A percentile compares a stretch with the other conserved stretches of the same genome.
These are phyloP conservation scores for Megaceryle maxima DNA, from an alignment of 2,113 vertebrate genomes.

Conservation along the genomic window DNA sequence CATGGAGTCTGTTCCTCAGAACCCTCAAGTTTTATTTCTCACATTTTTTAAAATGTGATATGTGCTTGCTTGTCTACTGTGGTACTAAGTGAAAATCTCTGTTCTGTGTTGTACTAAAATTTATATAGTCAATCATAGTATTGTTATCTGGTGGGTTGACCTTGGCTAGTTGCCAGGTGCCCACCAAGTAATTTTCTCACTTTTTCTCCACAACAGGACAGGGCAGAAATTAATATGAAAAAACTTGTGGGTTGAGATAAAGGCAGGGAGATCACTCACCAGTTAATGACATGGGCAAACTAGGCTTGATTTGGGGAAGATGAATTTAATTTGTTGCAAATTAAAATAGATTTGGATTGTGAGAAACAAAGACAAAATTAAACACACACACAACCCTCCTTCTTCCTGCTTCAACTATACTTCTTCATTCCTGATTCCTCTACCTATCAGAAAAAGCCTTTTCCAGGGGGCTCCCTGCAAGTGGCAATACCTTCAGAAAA, in stretches of 20 bases:
- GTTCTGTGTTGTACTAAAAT: background rate
- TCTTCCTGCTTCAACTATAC: no score
- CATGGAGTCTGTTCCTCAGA: background rate
- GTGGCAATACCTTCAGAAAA: background rate
- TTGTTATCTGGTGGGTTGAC: background rate
- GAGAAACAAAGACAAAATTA: background rate
- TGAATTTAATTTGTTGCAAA: background rate
- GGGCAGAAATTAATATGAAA: background rate
- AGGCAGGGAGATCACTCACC: background rate
- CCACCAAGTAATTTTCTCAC: background rate
- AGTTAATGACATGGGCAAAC: background rate
- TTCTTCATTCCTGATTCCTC: background rate
- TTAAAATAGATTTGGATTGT: background rate
- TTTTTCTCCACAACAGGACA: background rate
- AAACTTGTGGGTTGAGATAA: background rate
- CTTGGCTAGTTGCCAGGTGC: background rate
- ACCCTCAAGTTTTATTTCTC: background rate
- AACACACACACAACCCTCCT: background rate
- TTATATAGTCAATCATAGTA: background rate
- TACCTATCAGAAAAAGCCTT: background rate
- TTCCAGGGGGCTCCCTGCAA: fast-evolving
- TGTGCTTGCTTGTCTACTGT: background rate
- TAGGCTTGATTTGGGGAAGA: background rate
- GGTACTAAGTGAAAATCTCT: background rate
- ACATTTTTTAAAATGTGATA: background rate